A percentile compares a stretch with the other conserved stretches of the same genome.
Conservation (phyloP, 1,140 invertebrate species). For the Yoshiicerus persimilis region DNA sequence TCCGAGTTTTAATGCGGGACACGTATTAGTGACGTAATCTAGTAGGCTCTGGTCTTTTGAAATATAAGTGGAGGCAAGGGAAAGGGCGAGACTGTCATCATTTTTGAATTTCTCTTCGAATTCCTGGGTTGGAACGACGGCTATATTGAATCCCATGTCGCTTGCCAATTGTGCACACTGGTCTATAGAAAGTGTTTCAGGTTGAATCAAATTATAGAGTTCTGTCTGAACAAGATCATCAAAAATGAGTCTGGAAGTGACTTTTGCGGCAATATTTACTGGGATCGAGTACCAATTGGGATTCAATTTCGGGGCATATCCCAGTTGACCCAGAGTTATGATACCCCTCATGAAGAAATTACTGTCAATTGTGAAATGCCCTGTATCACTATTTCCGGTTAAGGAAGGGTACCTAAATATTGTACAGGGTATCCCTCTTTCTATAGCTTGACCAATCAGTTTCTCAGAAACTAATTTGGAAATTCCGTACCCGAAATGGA, state of each 20-base stretch:
- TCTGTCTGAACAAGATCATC: background rate
- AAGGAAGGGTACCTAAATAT: background rate
- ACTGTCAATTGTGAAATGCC: background rate
- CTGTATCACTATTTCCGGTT: background rate
- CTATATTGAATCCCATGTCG: no score
- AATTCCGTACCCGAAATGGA: background rate
- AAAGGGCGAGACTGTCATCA: background rate
- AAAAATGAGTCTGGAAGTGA: background rate
- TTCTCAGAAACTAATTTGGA: conserved; percentile 5
- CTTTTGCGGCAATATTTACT: background rate
- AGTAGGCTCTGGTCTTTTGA: background rate
- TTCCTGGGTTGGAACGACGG: no score
- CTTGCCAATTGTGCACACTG: no score
- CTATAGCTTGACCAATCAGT: background rate
- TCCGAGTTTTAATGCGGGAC: background rate
- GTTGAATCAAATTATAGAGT: background rate
- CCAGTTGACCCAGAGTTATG: background rate
- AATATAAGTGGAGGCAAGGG: background rate
- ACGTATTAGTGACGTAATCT: background rate
- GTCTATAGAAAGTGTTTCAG: no score
- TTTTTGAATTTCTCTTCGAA: no score
- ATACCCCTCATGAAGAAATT: background rate
- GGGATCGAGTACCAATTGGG: background rate
- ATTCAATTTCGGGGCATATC: background rate
- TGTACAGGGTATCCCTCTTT: background rate